Evolutionary conservation across 2,113 vertebrate species (phyloP).

Genomic region (Hippocampus zosterae): DNA sequence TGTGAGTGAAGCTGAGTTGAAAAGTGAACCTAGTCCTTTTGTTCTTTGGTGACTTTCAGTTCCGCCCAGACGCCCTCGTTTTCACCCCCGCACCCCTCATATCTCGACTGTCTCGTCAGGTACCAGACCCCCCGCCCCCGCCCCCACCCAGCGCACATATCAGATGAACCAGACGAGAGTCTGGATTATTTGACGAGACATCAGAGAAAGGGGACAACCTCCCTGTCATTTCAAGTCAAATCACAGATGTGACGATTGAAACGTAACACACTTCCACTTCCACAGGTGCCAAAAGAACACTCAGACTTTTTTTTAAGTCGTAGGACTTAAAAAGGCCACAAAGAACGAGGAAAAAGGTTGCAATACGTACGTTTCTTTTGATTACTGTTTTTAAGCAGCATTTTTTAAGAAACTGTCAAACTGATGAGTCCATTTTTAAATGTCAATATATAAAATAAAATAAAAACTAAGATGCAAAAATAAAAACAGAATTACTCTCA

Average conservation of each 20-base stretch:
- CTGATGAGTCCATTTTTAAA: too few species aligned
- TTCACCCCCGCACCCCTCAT: neutral
- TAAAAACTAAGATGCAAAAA: too few species aligned
- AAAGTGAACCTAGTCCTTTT: constrained; percentile 58
- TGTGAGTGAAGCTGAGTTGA: constrained; percentile 41
- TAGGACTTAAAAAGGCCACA: too few species aligned
- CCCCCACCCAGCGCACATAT: constrained; percentile 51
- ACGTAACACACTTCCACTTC: neutral
- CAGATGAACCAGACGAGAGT: constrained; percentile 54
- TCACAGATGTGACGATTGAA: constrained; percentile 8
- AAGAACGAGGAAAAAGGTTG: too few species aligned
- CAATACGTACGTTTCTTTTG: too few species aligned
- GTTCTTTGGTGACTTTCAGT: constrained; percentile 50
- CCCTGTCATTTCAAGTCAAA: neutral
- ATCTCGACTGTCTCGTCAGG: neutral
- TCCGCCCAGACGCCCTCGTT: constrained; percentile 19
- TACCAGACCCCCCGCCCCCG: constrained; percentile 28
- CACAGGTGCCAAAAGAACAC: constrained; percentile 19
- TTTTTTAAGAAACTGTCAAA: too few species aligned
- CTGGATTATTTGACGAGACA: constrained; percentile 29
- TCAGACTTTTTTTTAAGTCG: neutral
- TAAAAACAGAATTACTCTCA: too few species aligned
- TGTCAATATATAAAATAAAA: too few species aligned
- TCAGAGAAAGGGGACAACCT: constrained; percentile 13
- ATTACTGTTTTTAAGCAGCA: too few species aligned